phyloP scores from a whole-genome alignment of 2,888 invertebrate species.

The Ypsolopha scabrella region DNA sequence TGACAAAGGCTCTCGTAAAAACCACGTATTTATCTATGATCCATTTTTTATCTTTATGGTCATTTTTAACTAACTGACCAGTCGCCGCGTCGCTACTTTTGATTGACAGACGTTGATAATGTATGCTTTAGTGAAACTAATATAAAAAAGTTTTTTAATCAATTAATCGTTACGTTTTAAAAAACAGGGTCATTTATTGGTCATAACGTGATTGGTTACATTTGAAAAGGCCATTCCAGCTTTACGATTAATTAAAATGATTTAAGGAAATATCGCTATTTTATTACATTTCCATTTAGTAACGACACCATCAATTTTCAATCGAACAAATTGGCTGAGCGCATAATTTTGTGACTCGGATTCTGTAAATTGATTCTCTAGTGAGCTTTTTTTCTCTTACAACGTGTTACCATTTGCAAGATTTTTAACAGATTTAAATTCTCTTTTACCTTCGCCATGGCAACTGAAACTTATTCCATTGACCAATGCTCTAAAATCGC shows the following conservation, averaged over 20 bases:
- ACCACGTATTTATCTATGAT: slow-evolving; percentile 16
- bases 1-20: slow-evolving; percentile 39
- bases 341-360: too few species aligned
- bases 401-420: slow-evolving; percentile 1
- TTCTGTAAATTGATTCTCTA: background rate
- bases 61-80: slow-evolving; percentile 1
- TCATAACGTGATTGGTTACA: too few species aligned
- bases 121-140: slow-evolving; percentile 25
- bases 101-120: slow-evolving; percentile 38
- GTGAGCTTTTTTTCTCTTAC: background rate
- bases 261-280: too few species aligned
- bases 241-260: too few species aligned
- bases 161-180: too few species aligned
- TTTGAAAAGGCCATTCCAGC: too few species aligned
- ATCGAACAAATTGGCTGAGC: too few species aligned
- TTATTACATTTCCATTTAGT: background rate
- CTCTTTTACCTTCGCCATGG: background rate
- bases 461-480: slow-evolving; percentile 3
- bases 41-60: slow-evolving; percentile 31
- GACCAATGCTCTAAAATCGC: slow-evolving; percentile 11
- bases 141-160: too few species aligned
- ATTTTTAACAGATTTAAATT: background rate
- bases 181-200: too few species aligned
- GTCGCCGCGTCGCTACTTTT: slow-evolving; percentile 1
- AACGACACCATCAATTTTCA: background rate